Conservation (phyloP, 2,888 invertebrate genomes). For the Glyphotaelius pellucidus region DNA sequence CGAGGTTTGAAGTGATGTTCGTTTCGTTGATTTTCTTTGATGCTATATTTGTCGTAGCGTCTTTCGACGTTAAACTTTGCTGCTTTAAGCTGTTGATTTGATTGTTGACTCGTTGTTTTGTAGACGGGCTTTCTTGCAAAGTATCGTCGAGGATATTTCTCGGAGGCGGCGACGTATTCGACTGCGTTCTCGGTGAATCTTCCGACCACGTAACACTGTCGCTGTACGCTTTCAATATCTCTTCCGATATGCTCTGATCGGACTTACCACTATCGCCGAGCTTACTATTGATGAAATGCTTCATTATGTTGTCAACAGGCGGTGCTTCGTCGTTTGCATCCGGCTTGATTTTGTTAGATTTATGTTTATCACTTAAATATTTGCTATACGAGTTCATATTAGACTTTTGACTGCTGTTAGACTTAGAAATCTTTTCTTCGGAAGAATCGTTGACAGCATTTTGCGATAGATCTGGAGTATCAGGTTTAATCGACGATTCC, state of each 20-base stretch:
- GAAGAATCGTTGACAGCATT: background rate
- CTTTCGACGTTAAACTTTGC: constrained; percentile 38
- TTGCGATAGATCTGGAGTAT: background rate
- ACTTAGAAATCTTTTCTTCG: background rate
- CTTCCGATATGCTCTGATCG: constrained; percentile 63
- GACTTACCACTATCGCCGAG: background rate
- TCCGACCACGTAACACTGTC: constrained; percentile 18
- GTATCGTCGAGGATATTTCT: constrained; percentile 57
- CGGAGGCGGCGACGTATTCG: constrained; percentile 33
- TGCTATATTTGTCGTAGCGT: constrained; percentile 2
- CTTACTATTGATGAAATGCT: constrained; percentile 42
- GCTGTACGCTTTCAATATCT: constrained; percentile 56
- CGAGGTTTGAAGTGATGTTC: background rate
- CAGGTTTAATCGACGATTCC: constrained; percentile 50
- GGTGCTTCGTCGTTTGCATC: background rate
- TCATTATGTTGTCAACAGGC: constrained; percentile 51
- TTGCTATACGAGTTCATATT: constrained; percentile 43
- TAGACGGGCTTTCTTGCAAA: constrained; percentile 55
- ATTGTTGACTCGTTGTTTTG: constrained; percentile 52
- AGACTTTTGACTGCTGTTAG: constrained; percentile 3
- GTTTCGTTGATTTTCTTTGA: background rate
- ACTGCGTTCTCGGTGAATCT: background rate
- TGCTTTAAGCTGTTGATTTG: constrained; percentile 55
- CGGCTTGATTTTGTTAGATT: background rate
- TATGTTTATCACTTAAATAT: constrained; percentile 55